These are phyloP conservation scores for Palythoa caribaeorum DNA, from an alignment of 92 coral and sea anemone genomes.

Conservation along the genomic window DNA sequence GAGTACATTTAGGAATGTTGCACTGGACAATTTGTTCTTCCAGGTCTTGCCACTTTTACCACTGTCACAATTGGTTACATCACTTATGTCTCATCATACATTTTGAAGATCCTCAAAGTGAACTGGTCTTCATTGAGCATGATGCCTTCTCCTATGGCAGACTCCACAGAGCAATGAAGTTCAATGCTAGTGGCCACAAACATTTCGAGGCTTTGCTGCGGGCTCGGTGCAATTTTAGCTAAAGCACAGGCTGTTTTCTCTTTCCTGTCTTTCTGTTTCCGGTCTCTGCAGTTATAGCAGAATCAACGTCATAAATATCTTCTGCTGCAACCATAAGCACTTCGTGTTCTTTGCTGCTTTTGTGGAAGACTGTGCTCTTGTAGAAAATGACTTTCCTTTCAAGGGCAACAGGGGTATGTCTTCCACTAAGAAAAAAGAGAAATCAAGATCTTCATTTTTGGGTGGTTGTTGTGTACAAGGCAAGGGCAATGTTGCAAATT, in stretches of 20 bases:
- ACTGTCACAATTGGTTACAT: slow-evolving; percentile 43
- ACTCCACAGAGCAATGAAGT: slow-evolving; percentile 48
- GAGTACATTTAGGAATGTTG: slow-evolving; percentile 52
- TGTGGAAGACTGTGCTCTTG: neutral
- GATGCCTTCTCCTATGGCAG: slow-evolving; percentile 54
- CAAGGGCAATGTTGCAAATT: slow-evolving; percentile 59
- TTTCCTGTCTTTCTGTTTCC: slow-evolving; percentile 28
- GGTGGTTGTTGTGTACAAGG: slow-evolving; percentile 61
- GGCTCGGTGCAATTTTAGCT: slow-evolving; percentile 53
- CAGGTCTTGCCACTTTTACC: slow-evolving; percentile 20
- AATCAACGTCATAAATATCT: slow-evolving; percentile 49
- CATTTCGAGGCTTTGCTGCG: slow-evolving; percentile 45
- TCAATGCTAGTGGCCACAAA: slow-evolving; percentile 54
- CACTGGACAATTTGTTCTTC: slow-evolving; percentile 57
- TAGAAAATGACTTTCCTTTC: neutral
- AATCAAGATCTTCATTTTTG: slow-evolving; percentile 55
- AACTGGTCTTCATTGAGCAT: slow-evolving; percentile 58
- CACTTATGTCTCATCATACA: slow-evolving; percentile 43
- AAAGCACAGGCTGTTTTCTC: slow-evolving; percentile 54
- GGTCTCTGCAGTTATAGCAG: slow-evolving; percentile 57
- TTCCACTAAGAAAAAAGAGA: slow-evolving; percentile 56
- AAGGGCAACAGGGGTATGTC: slow-evolving; percentile 35
- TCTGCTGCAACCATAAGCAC: slow-evolving; percentile 43
- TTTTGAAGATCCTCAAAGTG: slow-evolving; percentile 44
- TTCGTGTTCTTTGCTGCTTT: slow-evolving; percentile 48